Conservation (phyloP, 2,888 invertebrate genomes). For the Sarcophaga rosellei region DNA sequence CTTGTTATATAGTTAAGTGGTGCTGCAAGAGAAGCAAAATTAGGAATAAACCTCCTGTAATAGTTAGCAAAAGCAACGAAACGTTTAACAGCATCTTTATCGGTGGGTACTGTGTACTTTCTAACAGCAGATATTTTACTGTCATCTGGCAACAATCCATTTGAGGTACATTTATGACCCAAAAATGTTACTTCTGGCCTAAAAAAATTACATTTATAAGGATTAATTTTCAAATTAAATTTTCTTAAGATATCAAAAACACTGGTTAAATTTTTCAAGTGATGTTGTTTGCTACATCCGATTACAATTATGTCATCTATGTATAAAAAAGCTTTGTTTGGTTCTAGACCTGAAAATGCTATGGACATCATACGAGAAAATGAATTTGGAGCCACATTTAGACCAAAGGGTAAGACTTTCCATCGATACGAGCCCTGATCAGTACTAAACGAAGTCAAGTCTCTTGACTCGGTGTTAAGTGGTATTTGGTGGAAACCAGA, state of each 20-base stretch:
- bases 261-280: neutral
- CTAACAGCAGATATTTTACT: neutral
- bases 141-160: neutral
- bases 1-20: slow-evolving; percentile 17
- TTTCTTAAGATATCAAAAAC: slow-evolving; percentile 3
- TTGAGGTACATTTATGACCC: no score
- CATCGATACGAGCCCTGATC: no score
- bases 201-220: no score
- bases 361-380: no score
- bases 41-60: slow-evolving; percentile 22
- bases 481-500: no score
- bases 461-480: no score
- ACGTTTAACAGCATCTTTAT: slow-evolving; percentile 4
- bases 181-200: no score
- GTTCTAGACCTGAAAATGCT: neutral
- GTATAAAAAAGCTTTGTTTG: neutral
- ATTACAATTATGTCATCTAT: slow-evolving; percentile 27
- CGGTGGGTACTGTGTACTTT: slow-evolving; percentile 6
- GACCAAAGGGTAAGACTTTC: no score
- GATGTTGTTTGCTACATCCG: slow-evolving; percentile 24
- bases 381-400: no score
- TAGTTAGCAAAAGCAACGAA: slow-evolving; percentile 21
- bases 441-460: no score
- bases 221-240: no score
- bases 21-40: slow-evolving; percentile 21